Base-by-base conservation (phyloP, 2,888 invertebrate genomes). In the Tetramorium bicarinatum region DNA sequence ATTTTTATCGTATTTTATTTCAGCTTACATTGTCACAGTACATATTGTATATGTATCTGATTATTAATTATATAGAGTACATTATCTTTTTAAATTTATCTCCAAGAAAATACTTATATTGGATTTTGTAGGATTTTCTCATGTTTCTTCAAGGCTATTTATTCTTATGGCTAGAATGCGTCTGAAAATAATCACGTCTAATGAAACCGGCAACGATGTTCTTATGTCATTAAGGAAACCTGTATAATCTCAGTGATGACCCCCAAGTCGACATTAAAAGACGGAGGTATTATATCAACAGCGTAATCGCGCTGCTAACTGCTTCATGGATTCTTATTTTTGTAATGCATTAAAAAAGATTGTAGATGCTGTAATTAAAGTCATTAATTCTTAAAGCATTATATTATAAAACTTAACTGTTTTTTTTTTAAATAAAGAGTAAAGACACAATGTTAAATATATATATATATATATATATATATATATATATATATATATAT, bases 131-230 rank as follows among this genome's bases (percentile, higher is more conserved):
- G 34, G 29, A 52, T 34, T 52, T 54, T 38, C 1, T 15, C 15
- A 1, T 15, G n/a, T 34, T 61, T 47, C 6, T 62, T n/a, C 11
- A 71, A 34, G 29, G 29, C 29, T 52, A 38, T 38, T 54, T 49
- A 62, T 49, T 47, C 21, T 49, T 15, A 11, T 11, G 34, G 11
- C 11, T 15, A 21, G 9, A 54, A 72, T 69, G 25, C 18, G 8
- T 49, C 34, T 47, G 18, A 34, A 61, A 75, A 21, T 62, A 75
- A 75, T 18, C 34, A 11, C 47, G 34, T 75, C 62, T 75, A 62
- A 75, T 75, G 47, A 75, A 61, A 75, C 47, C 21, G 18, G 34
- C 34, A 62, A 49, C 62, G 21, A 62, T 62, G 21, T 75, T 75
- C 62, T 49, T 75, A 61, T 3, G 61, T 34, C n/a, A 75, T 75